phyloP scores from a whole-genome alignment of 1,140 invertebrate species.

The Dendroctonus ponderosae region DNA sequence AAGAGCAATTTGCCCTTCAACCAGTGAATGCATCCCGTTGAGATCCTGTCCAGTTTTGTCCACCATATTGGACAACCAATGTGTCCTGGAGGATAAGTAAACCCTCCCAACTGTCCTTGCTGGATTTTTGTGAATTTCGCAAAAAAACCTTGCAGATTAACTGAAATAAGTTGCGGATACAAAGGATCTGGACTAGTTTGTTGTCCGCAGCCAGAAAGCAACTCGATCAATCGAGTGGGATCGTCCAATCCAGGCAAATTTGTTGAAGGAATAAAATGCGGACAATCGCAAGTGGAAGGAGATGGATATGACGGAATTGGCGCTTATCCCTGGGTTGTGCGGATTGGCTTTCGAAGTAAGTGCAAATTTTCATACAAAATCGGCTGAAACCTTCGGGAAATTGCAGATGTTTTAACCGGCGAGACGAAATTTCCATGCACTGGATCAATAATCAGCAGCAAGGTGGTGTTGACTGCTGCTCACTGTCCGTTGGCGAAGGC shows the following conservation, averaged over 20 bases:
- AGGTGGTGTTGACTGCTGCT: constrained; percentile 66
- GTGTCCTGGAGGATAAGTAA: constrained; percentile 47
- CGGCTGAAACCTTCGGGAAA: constrained; percentile 20
- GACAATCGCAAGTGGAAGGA: constrained; percentile 61
- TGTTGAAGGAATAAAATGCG: constrained; percentile 53
- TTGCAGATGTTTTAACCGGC: constrained; percentile 59
- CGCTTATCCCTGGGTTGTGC: constrained; percentile 64
- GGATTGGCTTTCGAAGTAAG: constrained; percentile 65
- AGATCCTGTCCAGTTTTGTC: constrained; percentile 45
- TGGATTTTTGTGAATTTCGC: background rate
- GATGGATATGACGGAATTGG: constrained; percentile 64
- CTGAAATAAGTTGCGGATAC: constrained; percentile 50
- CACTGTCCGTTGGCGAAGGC: constrained; percentile 70
- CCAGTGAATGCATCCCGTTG: constrained; percentile 46
- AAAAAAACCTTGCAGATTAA: constrained; percentile 42
- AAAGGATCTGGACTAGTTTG: constrained; percentile 50
- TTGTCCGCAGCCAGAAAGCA: constrained; percentile 45
- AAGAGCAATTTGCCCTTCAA: constrained; percentile 42
- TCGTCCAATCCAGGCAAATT: constrained; percentile 28
- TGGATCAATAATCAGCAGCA: constrained; percentile 64
- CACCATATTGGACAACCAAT: constrained; percentile 46
- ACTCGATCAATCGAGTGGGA: constrained; percentile 13
- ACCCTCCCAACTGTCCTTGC: constrained; percentile 1
- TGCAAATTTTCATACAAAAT: constrained; percentile 5
- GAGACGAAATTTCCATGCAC: constrained; percentile 66